Evolutionary conservation across 2,797 vertebrate genomes (phyloP).

Genomic region (Cyclopterus lumpus): DNA sequence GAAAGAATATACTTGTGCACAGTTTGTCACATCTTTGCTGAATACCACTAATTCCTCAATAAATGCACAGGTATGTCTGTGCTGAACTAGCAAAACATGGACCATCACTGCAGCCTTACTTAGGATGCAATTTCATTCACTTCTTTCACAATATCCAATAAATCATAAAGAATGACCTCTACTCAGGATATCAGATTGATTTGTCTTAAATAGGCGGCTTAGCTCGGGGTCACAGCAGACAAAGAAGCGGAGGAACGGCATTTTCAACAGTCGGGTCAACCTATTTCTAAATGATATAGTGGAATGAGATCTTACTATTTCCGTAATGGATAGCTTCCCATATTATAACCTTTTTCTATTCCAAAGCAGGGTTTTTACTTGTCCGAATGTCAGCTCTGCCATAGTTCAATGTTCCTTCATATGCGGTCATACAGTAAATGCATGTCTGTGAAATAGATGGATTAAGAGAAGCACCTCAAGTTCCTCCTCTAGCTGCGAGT

Average conservation of each 20-base stretch:
- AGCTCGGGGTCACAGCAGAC: conserved; percentile 19
- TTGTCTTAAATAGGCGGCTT: conserved; percentile 22
- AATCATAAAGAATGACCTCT: conserved; percentile 12
- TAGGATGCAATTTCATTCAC: not conserved
- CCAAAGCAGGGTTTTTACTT: not conserved
- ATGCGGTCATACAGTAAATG: too few species aligned
- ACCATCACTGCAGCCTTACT: conserved; percentile 8
- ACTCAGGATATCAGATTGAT: conserved; percentile 8
- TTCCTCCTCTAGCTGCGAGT: too few species aligned
- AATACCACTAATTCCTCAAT: conserved; percentile 55
- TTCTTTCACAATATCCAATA: not conserved
- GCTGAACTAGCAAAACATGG: conserved; percentile 59
- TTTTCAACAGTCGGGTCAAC: not conserved
- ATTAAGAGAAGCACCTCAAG: too few species aligned
- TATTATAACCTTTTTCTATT: not conserved
- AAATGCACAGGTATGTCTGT: conserved; percentile 38
- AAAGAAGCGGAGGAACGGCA: conserved; percentile 16
- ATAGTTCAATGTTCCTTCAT: too few species aligned
- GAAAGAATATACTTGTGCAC: conserved; percentile 56
- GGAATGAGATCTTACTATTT: conserved; percentile 31
- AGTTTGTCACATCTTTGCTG: conserved; percentile 68
- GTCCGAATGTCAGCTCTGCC: too few species aligned
- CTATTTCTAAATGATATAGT: conserved; percentile 3
- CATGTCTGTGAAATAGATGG: too few species aligned
- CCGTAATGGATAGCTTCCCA: conserved; percentile 31